A percentile compares a stretch with the other conserved stretches of the same genome.
Evolutionary conservation across 1,140 invertebrate species (phyloP).

Genomic region (Callitettix versicolor): DNA sequence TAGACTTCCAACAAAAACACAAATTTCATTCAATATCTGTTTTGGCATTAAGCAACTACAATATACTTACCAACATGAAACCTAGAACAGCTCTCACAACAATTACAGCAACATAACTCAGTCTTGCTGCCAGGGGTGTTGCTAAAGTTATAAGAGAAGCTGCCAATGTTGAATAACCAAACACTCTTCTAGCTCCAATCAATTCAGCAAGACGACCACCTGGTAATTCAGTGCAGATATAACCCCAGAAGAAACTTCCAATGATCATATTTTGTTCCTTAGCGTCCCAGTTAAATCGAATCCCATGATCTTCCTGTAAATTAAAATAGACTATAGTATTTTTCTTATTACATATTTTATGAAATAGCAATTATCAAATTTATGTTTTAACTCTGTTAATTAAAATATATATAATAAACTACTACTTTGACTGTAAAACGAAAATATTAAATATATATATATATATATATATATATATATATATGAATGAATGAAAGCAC

Average conservation of each 20-base stretch:
- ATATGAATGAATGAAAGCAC: too few relatives aligned
- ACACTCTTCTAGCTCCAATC: constrained; percentile 69
- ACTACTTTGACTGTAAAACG: too few relatives aligned
- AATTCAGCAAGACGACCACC: constrained; percentile 75
- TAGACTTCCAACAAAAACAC: too few relatives aligned
- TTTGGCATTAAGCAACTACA: too few relatives aligned
- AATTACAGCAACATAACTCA: constrained; percentile 48
- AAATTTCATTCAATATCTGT: too few relatives aligned
- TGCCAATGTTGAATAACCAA: constrained; percentile 72
- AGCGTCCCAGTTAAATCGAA: constrained; percentile 54
- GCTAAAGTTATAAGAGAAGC: constrained; percentile 72
- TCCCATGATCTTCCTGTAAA: constrained; percentile 2
- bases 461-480: too few relatives aligned
- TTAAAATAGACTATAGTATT: too few relatives aligned
- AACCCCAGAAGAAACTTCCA: constrained; percentile 84
- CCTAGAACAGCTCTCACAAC: constrained; percentile 54
- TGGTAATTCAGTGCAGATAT: constrained; percentile 76
- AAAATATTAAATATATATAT: too few relatives aligned
- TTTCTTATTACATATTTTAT: too few relatives aligned
- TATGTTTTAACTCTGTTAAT: too few relatives aligned
- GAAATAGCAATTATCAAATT: too few relatives aligned
- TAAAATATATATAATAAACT: too few relatives aligned
- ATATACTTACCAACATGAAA: constrained; percentile 48
- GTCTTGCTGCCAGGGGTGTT: constrained; percentile 60
- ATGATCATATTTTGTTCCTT: constrained; percentile 66